Evolutionary conservation across 2,113 vertebrate genomes (phyloP).

Genomic region (Oreochromis aureus): DNA sequence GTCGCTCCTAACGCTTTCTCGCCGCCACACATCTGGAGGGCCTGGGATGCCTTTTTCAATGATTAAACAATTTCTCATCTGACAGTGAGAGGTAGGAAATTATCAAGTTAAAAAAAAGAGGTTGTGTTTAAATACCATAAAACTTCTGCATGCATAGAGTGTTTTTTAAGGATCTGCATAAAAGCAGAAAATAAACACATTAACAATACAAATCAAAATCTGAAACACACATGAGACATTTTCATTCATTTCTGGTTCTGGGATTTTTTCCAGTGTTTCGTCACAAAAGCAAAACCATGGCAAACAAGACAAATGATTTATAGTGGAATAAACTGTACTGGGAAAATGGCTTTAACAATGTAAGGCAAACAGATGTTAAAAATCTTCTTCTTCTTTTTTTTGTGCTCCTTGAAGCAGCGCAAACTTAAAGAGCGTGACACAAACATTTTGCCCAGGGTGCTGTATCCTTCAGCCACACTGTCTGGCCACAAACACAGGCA

Average conservation of each 20-base stretch:
- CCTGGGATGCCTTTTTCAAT: background rate
- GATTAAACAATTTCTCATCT: constrained; percentile 39
- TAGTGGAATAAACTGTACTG: background rate
- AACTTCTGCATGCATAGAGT: background rate
- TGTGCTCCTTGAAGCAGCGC: background rate
- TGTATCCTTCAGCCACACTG: constrained; percentile 16
- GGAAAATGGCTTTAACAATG: constrained; percentile 16
- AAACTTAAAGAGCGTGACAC: constrained; percentile 10
- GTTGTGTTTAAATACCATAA: background rate
- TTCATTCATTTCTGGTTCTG: background rate
- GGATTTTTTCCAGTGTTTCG: constrained; percentile 9
- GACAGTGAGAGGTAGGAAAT: background rate
- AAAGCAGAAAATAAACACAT: background rate
- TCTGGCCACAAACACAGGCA: constrained; percentile 37
- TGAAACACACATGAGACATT: background rate
- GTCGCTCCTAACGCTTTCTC: background rate
- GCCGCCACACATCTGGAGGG: constrained; percentile 4
- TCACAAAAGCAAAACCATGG: constrained; percentile 13
- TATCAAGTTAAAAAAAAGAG: background rate
- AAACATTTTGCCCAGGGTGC: constrained; percentile 5
- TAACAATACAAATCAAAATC: background rate
- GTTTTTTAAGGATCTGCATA: background rate
- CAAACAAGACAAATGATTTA: constrained; percentile 18
- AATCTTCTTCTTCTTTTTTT: background rate
- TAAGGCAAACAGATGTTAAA: background rate